These are phyloP conservation scores for Miltochrista miniata DNA, from an alignment of 2,888 invertebrate species.

Conservation along the genomic window DNA sequence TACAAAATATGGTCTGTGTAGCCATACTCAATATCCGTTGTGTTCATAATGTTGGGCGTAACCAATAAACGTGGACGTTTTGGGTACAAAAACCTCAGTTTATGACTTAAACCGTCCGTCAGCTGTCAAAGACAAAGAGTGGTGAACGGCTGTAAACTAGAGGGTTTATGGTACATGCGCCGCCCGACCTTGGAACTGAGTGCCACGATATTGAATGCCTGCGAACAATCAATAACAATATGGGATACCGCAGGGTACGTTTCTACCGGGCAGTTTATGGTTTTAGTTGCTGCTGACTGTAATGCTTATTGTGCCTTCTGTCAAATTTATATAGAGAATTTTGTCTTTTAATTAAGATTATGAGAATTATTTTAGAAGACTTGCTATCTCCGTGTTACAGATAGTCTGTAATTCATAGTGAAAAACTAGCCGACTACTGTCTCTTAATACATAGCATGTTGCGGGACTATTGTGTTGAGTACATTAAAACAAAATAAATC, in stretches of 20 bases:
- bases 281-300: background rate
- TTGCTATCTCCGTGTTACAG: background rate
- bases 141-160: slow-evolving; percentile 44
- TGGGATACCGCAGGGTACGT: slow-evolving; percentile 17
- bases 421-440: background rate
- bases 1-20: too few relatives aligned
- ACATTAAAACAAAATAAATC: too few relatives aligned
- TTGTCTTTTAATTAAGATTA: too few relatives aligned
- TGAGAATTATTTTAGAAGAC: background rate
- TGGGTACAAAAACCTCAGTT: slow-evolving; percentile 17
- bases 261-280: slow-evolving; percentile 1
- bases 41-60: background rate
- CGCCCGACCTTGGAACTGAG: slow-evolving; percentile 40
- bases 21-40: background rate
- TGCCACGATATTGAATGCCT: slow-evolving; percentile 27
- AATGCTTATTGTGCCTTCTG: background rate
- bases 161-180: slow-evolving; percentile 46
- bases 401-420: background rate
- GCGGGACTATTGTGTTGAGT: too few relatives aligned
- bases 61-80: slow-evolving; percentile 1
- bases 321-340: too few relatives aligned
- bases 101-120: slow-evolving; percentile 35
- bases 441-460: background rate
- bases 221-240: slow-evolving; percentile 25
- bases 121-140: slow-evolving; percentile 38